Percentiles rank a stretch among this genome's conserved stretches.
Conservation (phyloP, 2,888 invertebrate species). For the Camponotus fellah region DNA sequence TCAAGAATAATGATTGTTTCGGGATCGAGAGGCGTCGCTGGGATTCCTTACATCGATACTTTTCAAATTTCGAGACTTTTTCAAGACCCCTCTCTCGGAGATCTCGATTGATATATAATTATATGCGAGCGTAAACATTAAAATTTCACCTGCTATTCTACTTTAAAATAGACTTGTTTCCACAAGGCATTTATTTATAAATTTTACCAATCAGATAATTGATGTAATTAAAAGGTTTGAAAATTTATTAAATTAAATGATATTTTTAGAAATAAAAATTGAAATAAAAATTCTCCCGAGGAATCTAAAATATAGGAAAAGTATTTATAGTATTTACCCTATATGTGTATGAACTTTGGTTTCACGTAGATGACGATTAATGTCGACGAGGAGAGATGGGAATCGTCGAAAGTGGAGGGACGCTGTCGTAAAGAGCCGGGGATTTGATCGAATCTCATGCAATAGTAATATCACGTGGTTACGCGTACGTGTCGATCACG, state of each 20-base stretch:
- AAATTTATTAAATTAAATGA: background rate
- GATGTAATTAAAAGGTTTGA: background rate
- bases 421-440: conserved; percentile 81
- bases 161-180: background rate
- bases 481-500: background rate
- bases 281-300: too few relatives aligned
- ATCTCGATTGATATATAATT: background rate
- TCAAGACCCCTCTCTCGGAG: background rate
- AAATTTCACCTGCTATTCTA: background rate
- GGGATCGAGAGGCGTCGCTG: background rate
- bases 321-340: background rate
- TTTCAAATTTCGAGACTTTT: background rate
- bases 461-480: conserved; percentile 68
- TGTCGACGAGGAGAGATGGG: conserved; percentile 76
- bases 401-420: conserved; percentile 80
- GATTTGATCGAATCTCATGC: conserved; percentile 84
- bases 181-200: background rate
- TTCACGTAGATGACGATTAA: conserved; percentile 83
- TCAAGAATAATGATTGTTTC: background rate
- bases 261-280: background rate
- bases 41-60: background rate
- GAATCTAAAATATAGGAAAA: background rate
- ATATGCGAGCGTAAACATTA: background rate
- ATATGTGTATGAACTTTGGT: conserved; percentile 85
- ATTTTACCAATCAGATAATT: background rate